phyloP scores from a whole-genome alignment of 2,888 invertebrate species.

The Tridacna gigas region DNA sequence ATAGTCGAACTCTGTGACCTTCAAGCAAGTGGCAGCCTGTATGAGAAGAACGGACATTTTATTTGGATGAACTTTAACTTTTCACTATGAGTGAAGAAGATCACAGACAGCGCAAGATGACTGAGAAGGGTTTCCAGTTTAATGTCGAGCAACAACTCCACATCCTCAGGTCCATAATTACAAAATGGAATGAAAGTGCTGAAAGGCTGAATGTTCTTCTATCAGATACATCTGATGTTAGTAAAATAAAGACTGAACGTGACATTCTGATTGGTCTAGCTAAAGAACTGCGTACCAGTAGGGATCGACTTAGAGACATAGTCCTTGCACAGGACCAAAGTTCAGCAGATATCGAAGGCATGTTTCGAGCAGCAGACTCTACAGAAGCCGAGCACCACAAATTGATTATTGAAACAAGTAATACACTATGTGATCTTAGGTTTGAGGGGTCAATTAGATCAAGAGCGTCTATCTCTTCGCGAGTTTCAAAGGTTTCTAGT shows the following conservation, averaged over 20 bases:
- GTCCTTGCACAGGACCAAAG: background rate
- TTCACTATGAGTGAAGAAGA: background rate
- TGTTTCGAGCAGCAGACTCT: background rate
- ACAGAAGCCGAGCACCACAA: background rate
- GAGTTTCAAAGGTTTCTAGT: background rate
- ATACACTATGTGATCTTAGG: background rate
- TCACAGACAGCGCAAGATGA: background rate
- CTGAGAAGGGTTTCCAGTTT: background rate
- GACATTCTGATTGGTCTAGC: background rate
- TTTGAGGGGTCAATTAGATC: background rate
- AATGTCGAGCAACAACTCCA: no score
- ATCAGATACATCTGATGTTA: background rate
- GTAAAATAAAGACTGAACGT: background rate
- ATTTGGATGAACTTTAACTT: no score
- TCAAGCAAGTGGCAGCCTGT: no score
- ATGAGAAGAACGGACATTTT: no score
- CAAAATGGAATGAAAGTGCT: slow-evolving; percentile 6
- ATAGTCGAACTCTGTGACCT: slow-evolving; percentile 4
- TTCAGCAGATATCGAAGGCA: background rate
- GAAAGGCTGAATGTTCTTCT: slow-evolving; percentile 2
- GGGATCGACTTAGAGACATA: slow-evolving; percentile 1
- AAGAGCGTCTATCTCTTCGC: background rate
- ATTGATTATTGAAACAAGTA: background rate
- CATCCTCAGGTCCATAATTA: background rate
- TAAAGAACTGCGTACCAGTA: background rate